These are phyloP conservation scores for Galaxea fascicularis DNA, from an alignment of 92 coral and sea anemone genomes.

Conservation along the genomic window DNA sequence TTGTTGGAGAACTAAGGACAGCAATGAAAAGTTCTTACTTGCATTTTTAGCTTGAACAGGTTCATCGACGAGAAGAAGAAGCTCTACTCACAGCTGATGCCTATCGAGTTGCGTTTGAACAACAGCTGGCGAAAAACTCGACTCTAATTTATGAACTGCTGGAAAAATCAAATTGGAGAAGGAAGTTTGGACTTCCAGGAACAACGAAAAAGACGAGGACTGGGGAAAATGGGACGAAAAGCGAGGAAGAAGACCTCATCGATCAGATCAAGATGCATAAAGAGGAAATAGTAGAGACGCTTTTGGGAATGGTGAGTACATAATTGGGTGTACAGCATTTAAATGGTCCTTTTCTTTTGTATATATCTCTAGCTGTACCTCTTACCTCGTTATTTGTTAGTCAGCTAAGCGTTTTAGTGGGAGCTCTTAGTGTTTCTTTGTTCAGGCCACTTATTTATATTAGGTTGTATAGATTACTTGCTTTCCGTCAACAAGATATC, in stretches of 20 bases:
- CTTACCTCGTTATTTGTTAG: too few species aligned
- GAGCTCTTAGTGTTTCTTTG: too few species aligned
- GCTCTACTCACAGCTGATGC: slow-evolving; percentile 85
- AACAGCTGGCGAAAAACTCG: slow-evolving; percentile 78
- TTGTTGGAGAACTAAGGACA: too few species aligned
- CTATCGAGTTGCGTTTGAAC: slow-evolving; percentile 87
- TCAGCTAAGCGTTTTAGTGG: too few species aligned
- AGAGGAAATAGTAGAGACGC: slow-evolving; percentile 80
- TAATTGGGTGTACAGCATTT: not conserved
- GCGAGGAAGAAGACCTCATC: slow-evolving; percentile 66
- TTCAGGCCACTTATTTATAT: too few species aligned
- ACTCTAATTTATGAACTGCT: slow-evolving; percentile 76
- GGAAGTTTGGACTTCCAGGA: slow-evolving; percentile 48
- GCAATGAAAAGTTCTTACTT: not conserved
- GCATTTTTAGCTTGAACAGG: slow-evolving; percentile 59
- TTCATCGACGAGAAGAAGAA: slow-evolving; percentile 78
- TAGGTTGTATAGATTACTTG: too few species aligned
- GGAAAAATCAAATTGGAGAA: slow-evolving; percentile 80
- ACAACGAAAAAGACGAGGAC: slow-evolving; percentile 24
- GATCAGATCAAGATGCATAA: slow-evolving; percentile 74
- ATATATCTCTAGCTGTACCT: too few species aligned
- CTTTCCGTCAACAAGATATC: too few species aligned
- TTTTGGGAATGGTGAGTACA: slow-evolving; percentile 83
- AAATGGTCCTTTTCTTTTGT: not conserved
- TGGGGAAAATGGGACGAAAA: slow-evolving; percentile 33